These are phyloP conservation scores for Semicossyphus pulcher DNA, from an alignment of 2,113 vertebrate species.

Conservation along the genomic window DNA sequence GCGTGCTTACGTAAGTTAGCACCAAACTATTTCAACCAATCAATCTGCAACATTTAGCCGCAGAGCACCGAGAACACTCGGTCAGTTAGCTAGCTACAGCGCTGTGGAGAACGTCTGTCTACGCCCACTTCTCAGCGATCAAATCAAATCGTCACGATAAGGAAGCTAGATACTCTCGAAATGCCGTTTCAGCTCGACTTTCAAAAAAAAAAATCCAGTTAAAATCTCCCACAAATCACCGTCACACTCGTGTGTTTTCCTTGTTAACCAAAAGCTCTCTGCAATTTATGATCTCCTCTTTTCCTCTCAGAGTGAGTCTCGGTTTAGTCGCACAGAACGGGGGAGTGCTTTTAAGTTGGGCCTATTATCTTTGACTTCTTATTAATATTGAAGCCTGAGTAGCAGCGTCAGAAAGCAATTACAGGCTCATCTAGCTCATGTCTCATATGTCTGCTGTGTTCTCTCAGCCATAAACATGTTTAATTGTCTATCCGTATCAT, in stretches of 20 bases:
- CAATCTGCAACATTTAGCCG: too few relatives aligned
- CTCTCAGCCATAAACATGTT: conserved; percentile 32
- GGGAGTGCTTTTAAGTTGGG: conserved; percentile 18
- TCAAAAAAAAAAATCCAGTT: not conserved
- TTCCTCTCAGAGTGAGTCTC: conserved; percentile 1
- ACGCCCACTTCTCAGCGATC: too few relatives aligned
- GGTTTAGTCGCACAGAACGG: not conserved
- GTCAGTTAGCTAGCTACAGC: too few relatives aligned
- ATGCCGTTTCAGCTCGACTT: too few relatives aligned
- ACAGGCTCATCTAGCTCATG: conserved; percentile 9
- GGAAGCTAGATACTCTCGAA: too few relatives aligned
- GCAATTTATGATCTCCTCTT: conserved; percentile 8
- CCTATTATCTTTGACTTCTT: conserved; percentile 30
- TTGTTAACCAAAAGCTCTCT: conserved; percentile 3
- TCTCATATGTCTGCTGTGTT: conserved; percentile 15
- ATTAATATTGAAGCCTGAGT: conserved; percentile 38
- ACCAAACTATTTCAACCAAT: too few relatives aligned
- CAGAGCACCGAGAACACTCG: too few relatives aligned
- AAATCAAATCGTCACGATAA: too few relatives aligned
- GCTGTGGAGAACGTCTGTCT: too few relatives aligned
- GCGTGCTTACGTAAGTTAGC: too few relatives aligned
- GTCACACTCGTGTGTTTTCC: not conserved
- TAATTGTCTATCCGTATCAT: conserved; percentile 29
- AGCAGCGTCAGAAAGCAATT: conserved; percentile 31
- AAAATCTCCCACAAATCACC: not conserved